Percentiles rank a stretch among this genome's conserved stretches.
phyloP scores from a whole-genome alignment of 2,797 vertebrate species.

The Aphelocoma californica region DNA sequence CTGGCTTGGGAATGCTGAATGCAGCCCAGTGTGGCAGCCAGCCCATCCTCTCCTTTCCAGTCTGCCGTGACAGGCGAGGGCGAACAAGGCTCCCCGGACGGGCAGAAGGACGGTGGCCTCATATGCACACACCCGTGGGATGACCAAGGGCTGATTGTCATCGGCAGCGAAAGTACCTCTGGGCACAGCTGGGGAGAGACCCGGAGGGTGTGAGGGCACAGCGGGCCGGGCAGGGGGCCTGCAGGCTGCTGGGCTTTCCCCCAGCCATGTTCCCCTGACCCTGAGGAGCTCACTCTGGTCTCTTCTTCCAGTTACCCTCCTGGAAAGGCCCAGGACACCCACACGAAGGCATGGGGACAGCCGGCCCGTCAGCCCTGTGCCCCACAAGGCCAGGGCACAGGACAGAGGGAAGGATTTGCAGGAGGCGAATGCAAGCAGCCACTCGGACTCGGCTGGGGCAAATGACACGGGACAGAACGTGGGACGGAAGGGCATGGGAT shows the following conservation, averaged over 20 bases:
- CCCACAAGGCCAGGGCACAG: neutral
- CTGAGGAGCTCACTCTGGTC: neutral
- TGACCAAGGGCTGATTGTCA: neutral
- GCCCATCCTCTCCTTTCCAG: neutral
- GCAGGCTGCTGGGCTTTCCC: neutral
- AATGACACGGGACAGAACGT: neutral
- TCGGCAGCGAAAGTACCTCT: neutral
- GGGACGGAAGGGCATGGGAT: neutral
- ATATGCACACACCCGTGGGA: fast-evolving
- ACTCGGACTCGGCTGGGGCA: fast-evolving
- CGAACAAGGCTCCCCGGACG: fast-evolving
- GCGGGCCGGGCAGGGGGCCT: neutral
- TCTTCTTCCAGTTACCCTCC: neutral
- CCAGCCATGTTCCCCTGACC: neutral
- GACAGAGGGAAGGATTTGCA: neutral
- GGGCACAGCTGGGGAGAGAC: neutral
- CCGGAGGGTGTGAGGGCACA: neutral
- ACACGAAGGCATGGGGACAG: fast-evolving
- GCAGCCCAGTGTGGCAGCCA: neutral
- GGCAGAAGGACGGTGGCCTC: fast-evolving
- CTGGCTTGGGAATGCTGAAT: neutral
- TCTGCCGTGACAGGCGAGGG: fast-evolving
- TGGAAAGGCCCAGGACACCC: neutral
- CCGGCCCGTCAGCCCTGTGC: fast-evolving
- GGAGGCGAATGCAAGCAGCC: fast-evolving